Base-by-base conservation (phyloP, 2,888 invertebrate genomes). In the Erynnis tages region DNA sequence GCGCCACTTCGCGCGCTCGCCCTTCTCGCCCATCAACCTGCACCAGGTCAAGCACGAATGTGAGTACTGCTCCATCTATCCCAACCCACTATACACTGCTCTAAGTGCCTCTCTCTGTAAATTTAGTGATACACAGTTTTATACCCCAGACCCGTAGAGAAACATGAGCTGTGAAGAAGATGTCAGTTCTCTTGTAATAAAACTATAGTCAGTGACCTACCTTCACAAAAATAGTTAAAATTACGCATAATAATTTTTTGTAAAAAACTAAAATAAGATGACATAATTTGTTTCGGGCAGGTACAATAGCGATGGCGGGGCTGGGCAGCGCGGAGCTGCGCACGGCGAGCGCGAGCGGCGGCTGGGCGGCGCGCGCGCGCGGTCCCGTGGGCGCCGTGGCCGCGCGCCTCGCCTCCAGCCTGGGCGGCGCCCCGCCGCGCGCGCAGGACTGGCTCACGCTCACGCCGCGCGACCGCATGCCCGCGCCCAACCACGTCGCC, bases 11-110 rank as follows among this genome's bases (percentile, higher is more conserved):
- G 97, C 98, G 58, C 92, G 98, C 66, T 94, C 96, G 67, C 97
- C 98, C 56, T 93, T 93, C 80, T 93, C 92, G 75, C 92, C 93
- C 64, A 93, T 95, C 75, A 94, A 94, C 85, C 91, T 94, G 61
- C 91, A 92, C 73, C 93, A 94, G 66, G 94, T 96, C 79, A 97
- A 96, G 76, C 95, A 95, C 87, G 97, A 97, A 90, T 97, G 97
- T 94, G 83, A 91, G 91, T 86, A 62, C 25, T 30, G 2, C 5
- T 14, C 6, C 14, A 1, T 25, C 2, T 21, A 21, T 4, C 21
- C 21, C 4, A 3, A 21, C 21, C n/a, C n/a, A n/a, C n/a, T n/a
- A n/a, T n/a, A n/a, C n/a, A n/a, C n/a, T n/a, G n/a, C n/a, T n/a
- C n/a, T n/a, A n/a, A n/a, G n/a, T n/a, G n/a, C n/a, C n/a, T n/a